Conservation (phyloP, 2,888 invertebrate genomes). For the Oxyscelio sp. region DNA sequence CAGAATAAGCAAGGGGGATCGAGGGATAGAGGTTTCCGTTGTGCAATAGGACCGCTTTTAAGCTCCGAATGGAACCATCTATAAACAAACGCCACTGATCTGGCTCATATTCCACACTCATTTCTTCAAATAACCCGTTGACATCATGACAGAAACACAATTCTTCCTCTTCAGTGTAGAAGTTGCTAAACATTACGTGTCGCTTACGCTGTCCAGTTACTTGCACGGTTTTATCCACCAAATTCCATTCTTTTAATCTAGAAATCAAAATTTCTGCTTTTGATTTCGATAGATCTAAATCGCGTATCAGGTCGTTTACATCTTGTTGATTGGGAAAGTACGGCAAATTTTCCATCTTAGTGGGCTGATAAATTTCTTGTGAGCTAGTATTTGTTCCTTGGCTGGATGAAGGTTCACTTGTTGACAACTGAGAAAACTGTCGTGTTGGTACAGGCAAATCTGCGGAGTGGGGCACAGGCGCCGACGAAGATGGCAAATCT, state of each 20-base stretch:
- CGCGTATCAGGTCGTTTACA: no score
- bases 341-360: no score
- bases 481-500: no score
- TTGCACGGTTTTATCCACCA: constrained; percentile 49
- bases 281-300: no score
- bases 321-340: no score
- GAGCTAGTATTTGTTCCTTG: no score
- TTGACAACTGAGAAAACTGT: no score
- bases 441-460: no score
- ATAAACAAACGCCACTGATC: constrained; percentile 78
- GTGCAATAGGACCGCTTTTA: constrained; percentile 77
- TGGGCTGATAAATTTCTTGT: no score
- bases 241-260: constrained; percentile 70
- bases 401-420: no score
- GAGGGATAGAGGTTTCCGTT: constrained; percentile 80
- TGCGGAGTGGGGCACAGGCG: no score
- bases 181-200: not conserved
- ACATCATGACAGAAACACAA: constrained; percentile 62
- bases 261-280: constrained; percentile 73
- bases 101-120: constrained; percentile 45
- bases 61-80: constrained; percentile 6
- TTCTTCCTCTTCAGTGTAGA: constrained; percentile 43
- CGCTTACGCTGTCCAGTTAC: no score
- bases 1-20: constrained; percentile 80
- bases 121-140: constrained; percentile 48